Base-by-base conservation (phyloP, 2,113 vertebrate species). In the Neogobius melanostomus region DNA sequence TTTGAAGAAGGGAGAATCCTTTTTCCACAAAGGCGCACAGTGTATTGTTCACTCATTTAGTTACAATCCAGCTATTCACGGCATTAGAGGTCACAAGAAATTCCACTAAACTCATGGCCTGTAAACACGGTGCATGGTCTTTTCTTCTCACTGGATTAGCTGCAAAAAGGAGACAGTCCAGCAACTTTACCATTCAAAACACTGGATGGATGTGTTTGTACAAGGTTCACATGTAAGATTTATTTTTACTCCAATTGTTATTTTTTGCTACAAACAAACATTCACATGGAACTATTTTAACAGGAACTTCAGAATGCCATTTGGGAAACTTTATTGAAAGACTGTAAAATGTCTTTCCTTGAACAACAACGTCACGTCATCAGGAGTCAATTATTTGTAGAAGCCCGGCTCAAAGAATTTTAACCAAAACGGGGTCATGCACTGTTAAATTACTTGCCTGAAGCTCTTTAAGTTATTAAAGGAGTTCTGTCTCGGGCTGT, bases 91-190 rank as follows among this genome's bases (percentile, higher is more conserved):
- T 70, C 62, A 68, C 64, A 63, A 79, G 64, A 79, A 84, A 85
- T 75, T 74, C 71, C 69, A 71, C 48, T 76, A 82, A 86, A 77
- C 73, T 77, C 75, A 83, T 83, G 74, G 63, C 79, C 82, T 84
- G 72, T 77, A 57, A 77, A 82, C 66, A 73, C 69, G 15, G 66
- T 7, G 5, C 21, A 78, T 61, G 51, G 60, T 42, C 65, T 64
- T 47, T 21, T 7, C 16, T 57, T 66, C 85, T n/a, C 43, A 45
- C 86, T 89, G 71, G 11, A 81, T 88, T 85, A 44, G 48, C 64
- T 36, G 64, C 74, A 64, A 64, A 72, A 73, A 71, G 65, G 72
- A 53, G 9, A 16, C 28, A n/a, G n/a, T 53, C 6, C 6, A 53
- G 17, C 51, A 17, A 53, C 28, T 36, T 36, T 0, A 3, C 28